Evolutionary conservation across 1,140 invertebrate genomes (phyloP), one percentile per base, ranked within the genome.

Genomic region (Bombus consobrinus): DNA sequence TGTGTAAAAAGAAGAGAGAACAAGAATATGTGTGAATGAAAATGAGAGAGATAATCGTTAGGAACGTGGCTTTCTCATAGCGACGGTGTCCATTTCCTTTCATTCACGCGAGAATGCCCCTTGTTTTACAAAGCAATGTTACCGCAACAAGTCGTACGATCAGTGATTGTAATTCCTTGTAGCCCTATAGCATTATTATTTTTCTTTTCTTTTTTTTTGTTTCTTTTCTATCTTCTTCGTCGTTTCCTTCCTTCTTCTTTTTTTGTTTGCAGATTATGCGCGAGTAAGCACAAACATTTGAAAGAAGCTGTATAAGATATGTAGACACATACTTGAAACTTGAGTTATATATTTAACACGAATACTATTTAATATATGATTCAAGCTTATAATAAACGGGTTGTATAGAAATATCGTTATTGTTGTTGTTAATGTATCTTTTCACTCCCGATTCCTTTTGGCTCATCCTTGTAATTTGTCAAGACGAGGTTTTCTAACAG

Each of bases 351-450:
- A 93, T 92, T 93, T 88, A 93, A 91, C 88, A 88, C 88, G 89
- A 88, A 89, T 90, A 93, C 85, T 91, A 93, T 92, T 93, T 92
- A 93, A 93, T 93, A 93, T 93, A 94, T 93, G 90, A 93, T 94
- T 94, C 91, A 92, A 93, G 92, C 91, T 92, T 94, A 93, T 90
- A 94, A 94, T 93, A 94, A 94, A 94, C 90, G 91, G 92, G 92
- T 94, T 94, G 93, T 93, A 94, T 93, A 93, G 89, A 92, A 91
- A 28, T 39, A 22, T 57, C n/a, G 62, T 39, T 76, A 34, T 47
- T n/a, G n/a, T 41, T 53, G 9, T 62, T 62, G 10, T 22, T 53
- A 53, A 22, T 53, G 18, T 53, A 53, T 53, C 47, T 53, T 53
- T 53, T 22, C 47, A 53, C 5, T 53, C 47, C 18, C 47, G 5